Conservation (phyloP, 1,140 invertebrate species). For the Eriocheir sinensis region DNA sequence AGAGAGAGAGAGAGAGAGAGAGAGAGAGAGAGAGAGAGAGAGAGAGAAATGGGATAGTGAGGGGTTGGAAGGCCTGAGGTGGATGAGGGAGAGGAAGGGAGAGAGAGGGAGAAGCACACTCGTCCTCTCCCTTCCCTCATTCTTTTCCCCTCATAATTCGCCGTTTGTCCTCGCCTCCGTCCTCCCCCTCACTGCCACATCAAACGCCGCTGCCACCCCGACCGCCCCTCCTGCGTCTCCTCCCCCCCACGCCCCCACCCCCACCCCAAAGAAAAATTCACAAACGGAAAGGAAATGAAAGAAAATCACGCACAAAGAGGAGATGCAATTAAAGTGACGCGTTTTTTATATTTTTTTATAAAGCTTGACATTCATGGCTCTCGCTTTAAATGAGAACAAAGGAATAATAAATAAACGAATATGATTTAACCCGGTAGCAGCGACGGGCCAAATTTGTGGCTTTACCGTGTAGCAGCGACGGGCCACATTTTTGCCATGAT, state of each 20-base stretch:
- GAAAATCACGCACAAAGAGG: background rate
- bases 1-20: conserved; percentile 46
- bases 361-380: too few species aligned
- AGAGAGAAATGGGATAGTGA: too few species aligned
- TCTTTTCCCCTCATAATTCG: background rate
- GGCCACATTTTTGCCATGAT: too few species aligned
- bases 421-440: too few species aligned
- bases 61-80: too few species aligned
- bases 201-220: background rate
- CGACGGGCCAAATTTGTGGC: too few species aligned
- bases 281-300: background rate
- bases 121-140: background rate
- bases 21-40: conserved; percentile 28
- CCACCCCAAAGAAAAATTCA: too few species aligned
- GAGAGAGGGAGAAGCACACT: background rate
- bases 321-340: background rate
- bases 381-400: too few species aligned
- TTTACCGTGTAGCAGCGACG: too few species aligned
- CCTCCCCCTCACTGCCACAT: background rate
- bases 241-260: background rate
- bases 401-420: too few species aligned
- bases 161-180: background rate
- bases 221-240: background rate
- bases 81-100: too few species aligned
- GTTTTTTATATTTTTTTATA: background rate